Evolutionary conservation across 1,140 invertebrate species (phyloP).

Genomic region (Globodera rostochiensis): DNA sequence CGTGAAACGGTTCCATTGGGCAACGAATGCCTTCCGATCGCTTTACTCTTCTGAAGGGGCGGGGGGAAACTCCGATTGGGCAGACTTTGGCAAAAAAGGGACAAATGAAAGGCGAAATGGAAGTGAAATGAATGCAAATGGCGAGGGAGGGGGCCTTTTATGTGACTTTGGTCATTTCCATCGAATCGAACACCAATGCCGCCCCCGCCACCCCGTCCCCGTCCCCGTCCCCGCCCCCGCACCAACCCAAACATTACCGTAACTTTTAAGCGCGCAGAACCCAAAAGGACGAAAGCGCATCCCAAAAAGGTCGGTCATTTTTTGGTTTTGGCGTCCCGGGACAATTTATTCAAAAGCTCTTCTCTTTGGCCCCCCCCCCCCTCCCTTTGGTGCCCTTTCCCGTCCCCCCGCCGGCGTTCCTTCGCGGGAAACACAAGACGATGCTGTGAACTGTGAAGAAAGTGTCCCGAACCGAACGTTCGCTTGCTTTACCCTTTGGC

Average conservation of each 20-base stretch:
- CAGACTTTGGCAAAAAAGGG: neutral
- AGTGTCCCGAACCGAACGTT: neutral
- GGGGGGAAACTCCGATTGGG: neutral
- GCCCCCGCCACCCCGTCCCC: too few species aligned
- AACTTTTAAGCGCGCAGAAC: neutral
- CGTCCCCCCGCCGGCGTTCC: neutral
- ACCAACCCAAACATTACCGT: neutral
- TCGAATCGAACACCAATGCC: neutral
- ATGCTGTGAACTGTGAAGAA: neutral
- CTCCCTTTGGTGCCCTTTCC: neutral
- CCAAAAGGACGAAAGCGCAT: neutral
- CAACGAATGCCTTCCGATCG: neutral
- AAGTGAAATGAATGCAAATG: neutral
- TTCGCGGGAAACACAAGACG: neutral
- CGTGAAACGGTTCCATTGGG: conserved; percentile 25
- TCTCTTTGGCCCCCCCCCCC: neutral
- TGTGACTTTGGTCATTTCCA: neutral
- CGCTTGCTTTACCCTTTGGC: neutral
- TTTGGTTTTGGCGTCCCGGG: neutral
- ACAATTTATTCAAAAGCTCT: neutral
- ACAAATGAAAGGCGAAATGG: neutral
- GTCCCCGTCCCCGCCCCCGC: too few species aligned
- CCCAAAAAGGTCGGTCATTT: neutral
- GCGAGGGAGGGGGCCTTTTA: neutral
- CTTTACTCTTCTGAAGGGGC: neutral